Percentiles rank a stretch among this genome's conserved stretches.
phyloP scores from a whole-genome alignment of 2,113 vertebrate genomes.

The Grantiella picta region DNA sequence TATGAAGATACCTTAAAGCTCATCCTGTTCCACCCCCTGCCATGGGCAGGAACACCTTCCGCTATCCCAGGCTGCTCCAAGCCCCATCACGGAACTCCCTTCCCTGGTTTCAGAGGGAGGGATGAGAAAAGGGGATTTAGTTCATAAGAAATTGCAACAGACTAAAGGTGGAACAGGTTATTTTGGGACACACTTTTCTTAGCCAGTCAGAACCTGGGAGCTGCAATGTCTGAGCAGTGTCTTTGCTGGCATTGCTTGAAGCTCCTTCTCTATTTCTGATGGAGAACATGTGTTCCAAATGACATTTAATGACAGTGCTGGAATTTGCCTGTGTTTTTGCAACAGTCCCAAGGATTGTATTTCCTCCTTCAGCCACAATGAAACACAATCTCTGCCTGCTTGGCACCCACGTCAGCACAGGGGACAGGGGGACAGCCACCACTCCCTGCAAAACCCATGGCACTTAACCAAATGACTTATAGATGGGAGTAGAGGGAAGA shows the following conservation, averaged over 20 bases:
- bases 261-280: neutral
- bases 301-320: neutral
- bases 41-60: neutral
- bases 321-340: neutral
- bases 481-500: neutral
- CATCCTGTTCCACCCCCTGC: neutral
- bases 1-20: neutral
- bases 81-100: neutral
- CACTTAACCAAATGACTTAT: neutral
- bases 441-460: neutral
- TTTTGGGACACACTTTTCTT: neutral
- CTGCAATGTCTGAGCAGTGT: neutral
- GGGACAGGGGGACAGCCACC: neutral
- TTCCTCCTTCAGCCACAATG: neutral
- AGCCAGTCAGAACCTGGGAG: neutral
- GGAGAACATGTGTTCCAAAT: neutral
- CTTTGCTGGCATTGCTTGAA: neutral
- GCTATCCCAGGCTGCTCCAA: neutral
- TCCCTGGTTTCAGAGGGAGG: neutral
- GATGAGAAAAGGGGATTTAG: neutral
- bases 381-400: neutral
- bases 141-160: neutral
- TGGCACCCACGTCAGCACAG: neutral
- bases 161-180: neutral
- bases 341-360: neutral